Base-by-base conservation (phyloP, 2,888 invertebrate genomes). In the Pediacus dermestoides region DNA sequence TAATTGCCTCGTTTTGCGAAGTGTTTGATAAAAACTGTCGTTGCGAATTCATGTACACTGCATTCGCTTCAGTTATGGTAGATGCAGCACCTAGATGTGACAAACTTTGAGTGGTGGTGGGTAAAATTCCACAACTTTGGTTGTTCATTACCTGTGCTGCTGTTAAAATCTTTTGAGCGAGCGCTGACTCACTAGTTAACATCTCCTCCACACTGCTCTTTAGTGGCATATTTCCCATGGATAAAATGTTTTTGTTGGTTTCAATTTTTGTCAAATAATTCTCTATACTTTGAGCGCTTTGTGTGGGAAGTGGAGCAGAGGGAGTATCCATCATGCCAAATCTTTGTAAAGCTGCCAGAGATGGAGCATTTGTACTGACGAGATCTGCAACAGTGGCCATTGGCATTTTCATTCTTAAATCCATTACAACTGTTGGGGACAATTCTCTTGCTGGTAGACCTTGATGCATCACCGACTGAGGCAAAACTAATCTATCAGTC, bases 371-470 rank as follows among this genome's bases (percentile, higher is more conserved):
- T 11, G 70, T 68, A 31, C 71, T 76, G 55, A 57, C 71, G 57
- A 56, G 68, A 72, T 60, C 73, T 52, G 66, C 68, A 15, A 55
- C 71, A 49, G 70, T 76, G 58, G 55, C 71, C 52, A 75, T 73
- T 39, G 71, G 55, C 61, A 80, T 77, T 26, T 87, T 85, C 71
- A 82, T 81, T 12, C 82, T 70, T 27, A 83, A 72, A 68, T 83
- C 84, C 39, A 83, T 81, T n/a, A 77, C 81, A 47, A 70, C 71
- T 30, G 7, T 37, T 32, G 33, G 34, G 30, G 34, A 21, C 13
- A 27, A 16, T 16, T 46, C 12, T 6, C 42, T 6, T 8, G 32
- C 37, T 9, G 34, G 14, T 15, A 39, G 41, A 10, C n/a, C 10
- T 23, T 23, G 23, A 7, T 23, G 23, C 9, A 23, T 9, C 9